A percentile compares a stretch with the other conserved stretches of the same genome.
Evolutionary conservation across 2,113 vertebrate species (phyloP).

Genomic region (Limnothrissa miodon): DNA sequence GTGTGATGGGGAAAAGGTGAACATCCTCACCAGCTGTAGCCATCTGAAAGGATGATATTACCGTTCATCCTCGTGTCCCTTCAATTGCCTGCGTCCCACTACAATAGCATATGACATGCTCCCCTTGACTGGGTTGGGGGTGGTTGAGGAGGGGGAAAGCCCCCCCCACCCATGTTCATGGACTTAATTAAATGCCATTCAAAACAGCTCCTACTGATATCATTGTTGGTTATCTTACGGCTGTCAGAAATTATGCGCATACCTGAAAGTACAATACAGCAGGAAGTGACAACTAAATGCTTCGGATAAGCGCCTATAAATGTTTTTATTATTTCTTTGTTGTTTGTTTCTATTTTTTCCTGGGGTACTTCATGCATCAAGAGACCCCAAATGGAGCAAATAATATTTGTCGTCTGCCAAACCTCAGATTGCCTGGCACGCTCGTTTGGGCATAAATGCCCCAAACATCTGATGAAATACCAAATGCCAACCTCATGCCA

Average conservation of each 20-base stretch:
- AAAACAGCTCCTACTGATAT: background rate
- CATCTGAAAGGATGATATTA: background rate
- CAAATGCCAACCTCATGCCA: constrained; percentile 15
- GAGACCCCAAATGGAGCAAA: background rate
- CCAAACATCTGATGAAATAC: constrained; percentile 11
- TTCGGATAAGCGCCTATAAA: background rate
- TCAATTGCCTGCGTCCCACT: background rate
- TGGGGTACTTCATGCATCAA: background rate
- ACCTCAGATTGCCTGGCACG: constrained; percentile 6
- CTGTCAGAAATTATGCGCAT: background rate
- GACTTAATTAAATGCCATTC: constrained; percentile 13
- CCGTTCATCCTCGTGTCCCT: background rate
- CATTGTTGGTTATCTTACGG: background rate
- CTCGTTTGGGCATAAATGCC: background rate
- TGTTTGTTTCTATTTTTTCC: background rate
- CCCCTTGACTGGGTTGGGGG: background rate
- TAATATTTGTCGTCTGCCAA: constrained; percentile 14
- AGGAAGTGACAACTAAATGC: background rate
- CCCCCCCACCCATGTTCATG: background rate
- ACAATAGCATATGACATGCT: background rate
- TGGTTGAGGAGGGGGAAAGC: background rate
- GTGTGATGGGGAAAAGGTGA: no score
- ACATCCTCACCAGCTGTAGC: background rate
- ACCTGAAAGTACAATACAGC: background rate
- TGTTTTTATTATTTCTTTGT: background rate